Evolutionary conservation across 1,140 invertebrate genomes (phyloP).

Genomic region (Thereuonema tuberculata): DNA sequence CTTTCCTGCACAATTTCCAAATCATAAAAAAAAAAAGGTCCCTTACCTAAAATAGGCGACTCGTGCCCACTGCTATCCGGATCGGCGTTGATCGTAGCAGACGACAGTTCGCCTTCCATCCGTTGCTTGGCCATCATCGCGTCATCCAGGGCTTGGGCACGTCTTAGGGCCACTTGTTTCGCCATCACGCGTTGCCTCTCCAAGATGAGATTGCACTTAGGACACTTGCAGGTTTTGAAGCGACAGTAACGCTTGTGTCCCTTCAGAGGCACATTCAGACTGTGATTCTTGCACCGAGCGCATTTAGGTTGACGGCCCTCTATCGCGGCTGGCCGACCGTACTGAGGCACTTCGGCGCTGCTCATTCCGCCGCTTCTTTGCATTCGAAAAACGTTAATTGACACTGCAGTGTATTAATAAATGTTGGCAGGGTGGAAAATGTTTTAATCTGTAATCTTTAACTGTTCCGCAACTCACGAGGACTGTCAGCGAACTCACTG

Average conservation of each 20-base stretch:
- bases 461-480: too few relatives aligned
- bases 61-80: too few relatives aligned
- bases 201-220: conserved; percentile 64
- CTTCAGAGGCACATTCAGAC: conserved; percentile 64
- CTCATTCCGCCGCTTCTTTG: background rate
- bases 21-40: too few relatives aligned
- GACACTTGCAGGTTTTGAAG: conserved; percentile 61
- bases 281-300: conserved; percentile 72
- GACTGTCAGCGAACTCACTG: too few relatives aligned
- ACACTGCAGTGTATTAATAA: too few relatives aligned
- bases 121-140: conserved; percentile 19
- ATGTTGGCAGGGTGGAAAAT: too few relatives aligned
- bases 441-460: too few relatives aligned
- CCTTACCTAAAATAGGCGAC: too few relatives aligned
- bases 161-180: conserved; percentile 52
- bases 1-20: too few relatives aligned
- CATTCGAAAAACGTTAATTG: too few relatives aligned
- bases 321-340: too few relatives aligned
- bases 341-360: background rate
- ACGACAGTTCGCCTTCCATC: background rate
- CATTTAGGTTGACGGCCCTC: conserved; percentile 53
- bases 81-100: too few relatives aligned
- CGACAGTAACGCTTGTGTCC: conserved; percentile 83
- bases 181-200: conserved; percentile 67
- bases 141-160: conserved; percentile 59